Conservation (phyloP, 2,888 invertebrate species). For the Drosophila meridiana region DNA sequence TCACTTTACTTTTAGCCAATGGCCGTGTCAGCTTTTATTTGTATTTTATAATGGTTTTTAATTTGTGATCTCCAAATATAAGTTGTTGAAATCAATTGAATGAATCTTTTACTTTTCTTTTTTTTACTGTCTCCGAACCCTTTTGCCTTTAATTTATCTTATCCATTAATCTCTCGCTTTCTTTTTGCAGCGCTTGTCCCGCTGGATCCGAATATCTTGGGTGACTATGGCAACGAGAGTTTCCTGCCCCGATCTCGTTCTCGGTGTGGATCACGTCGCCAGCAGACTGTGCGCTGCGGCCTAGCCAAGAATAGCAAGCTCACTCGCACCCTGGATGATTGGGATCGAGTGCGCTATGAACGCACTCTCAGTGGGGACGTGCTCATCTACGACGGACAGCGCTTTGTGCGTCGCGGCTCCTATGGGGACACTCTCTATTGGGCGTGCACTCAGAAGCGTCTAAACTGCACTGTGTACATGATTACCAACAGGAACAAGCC, state of each 20-base stretch:
- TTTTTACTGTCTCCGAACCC: neutral
- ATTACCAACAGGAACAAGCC: conserved; percentile 76
- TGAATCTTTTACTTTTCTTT: neutral
- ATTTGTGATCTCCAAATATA: conserved; percentile 1
- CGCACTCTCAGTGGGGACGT: conserved; percentile 44
- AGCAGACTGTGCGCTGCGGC: conserved; percentile 35
- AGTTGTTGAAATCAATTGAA: conserved; percentile 3
- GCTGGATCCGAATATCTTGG: conserved; percentile 39
- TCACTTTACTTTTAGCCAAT: conserved; percentile 8
- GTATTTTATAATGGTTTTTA: neutral
- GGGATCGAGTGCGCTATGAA: conserved; percentile 65
- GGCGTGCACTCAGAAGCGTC: conserved; percentile 78
- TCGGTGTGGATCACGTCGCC: neutral
- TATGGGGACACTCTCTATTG: conserved; percentile 78
- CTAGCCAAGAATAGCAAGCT: neutral
- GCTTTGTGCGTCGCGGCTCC: conserved; percentile 73
- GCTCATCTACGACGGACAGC: conserved; percentile 72
- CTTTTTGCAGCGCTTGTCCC: conserved; percentile 43
- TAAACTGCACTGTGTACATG: conserved; percentile 74
- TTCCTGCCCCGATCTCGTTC: conserved; percentile 46
- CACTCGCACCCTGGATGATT: conserved; percentile 62
- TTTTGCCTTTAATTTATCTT: no score
- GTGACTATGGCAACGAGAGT: conserved; percentile 65
- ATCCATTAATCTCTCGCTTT: neutral
- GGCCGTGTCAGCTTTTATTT: neutral